phyloP scores from a whole-genome alignment of 2,797 vertebrate species.

The Manis pentadactyla region DNA sequence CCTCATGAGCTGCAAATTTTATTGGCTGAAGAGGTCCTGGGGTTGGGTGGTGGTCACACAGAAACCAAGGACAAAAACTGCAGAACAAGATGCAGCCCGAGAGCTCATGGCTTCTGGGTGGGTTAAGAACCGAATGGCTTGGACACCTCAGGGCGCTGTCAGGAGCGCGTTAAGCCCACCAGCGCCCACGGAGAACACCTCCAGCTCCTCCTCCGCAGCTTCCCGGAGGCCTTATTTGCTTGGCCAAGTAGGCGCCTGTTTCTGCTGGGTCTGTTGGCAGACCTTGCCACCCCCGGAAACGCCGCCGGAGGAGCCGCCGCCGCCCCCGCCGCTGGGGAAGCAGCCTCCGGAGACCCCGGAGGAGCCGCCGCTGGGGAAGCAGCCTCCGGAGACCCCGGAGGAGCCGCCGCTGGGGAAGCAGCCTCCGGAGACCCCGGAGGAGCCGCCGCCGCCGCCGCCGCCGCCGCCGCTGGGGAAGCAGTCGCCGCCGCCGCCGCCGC shows the following conservation, averaged over 20 bases:
- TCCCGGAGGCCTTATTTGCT: slow-evolving; percentile 64
- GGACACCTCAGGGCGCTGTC: slow-evolving; percentile 2
- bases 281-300: slow-evolving; percentile 67
- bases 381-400: background rate
- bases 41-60: slow-evolving; percentile 32
- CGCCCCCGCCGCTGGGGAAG: background rate
- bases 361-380: background rate
- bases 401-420: background rate
- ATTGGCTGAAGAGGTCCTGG: slow-evolving; percentile 47
- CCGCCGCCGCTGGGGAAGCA: background rate
- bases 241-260: slow-evolving; percentile 79
- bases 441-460: background rate
- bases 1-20: slow-evolving; percentile 72
- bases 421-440: background rate
- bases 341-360: background rate
- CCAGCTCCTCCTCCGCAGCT: background rate
- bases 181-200: slow-evolving; percentile 10
- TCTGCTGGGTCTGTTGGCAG: slow-evolving; percentile 82
- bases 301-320: background rate
- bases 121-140: background rate
- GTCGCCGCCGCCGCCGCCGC: background rate
- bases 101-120: background rate
- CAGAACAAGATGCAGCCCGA: background rate
- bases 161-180: background rate
- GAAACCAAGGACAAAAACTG: background rate